Evolutionary conservation across 1,140 invertebrate genomes (phyloP), one percentile per base, ranked within the genome.

Genomic region (Tyrophagus putrescentiae): DNA sequence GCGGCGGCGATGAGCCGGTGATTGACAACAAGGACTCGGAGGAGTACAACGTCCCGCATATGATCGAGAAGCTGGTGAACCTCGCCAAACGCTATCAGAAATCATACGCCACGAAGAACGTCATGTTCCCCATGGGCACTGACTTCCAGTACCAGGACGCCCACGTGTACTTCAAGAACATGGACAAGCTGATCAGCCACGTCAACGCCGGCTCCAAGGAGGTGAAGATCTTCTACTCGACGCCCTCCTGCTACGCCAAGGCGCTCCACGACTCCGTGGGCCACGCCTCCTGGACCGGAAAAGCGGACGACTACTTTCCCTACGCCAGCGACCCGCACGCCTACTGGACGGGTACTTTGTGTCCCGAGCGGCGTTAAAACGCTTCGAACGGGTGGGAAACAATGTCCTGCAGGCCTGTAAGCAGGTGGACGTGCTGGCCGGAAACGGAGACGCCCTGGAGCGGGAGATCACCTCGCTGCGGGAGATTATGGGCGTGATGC

Each of bases 291-390:
- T 79, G 76, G 69, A 64, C 77, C 60, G 72, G 68, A 36, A 83
- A 76, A 68, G 71, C 70, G 3, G 81, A 85, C 65, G 86, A 88
- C 66, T 95, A 94, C 74, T 91, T 93, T 67, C 92, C 93, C 0
- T 94, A 82, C 70, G 32, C 39, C 6, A 28, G 28, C 6, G 58
- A 61, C 48, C 7, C 7, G 18, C 57, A 63, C 28, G 21, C 62
- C 23, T 63, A 39, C 39, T 97, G 92, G 93, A 94, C 87, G 94
- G 94, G 0, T 98, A 92, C 70, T 98, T 88, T 69, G 88, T 87
- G 0, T 95, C 90, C 63, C 66, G 79, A 62, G 70, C 79, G 3
- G 69, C 76, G 11, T 65, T 78, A 0, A 80, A 80, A 63, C 62
- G 70, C 45, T 73, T 71, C 67, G 71, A 70, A 18, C 62, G 74